Evolutionary conservation across 1,140 invertebrate species (phyloP).

Genomic region (Pissodes strobi): DNA sequence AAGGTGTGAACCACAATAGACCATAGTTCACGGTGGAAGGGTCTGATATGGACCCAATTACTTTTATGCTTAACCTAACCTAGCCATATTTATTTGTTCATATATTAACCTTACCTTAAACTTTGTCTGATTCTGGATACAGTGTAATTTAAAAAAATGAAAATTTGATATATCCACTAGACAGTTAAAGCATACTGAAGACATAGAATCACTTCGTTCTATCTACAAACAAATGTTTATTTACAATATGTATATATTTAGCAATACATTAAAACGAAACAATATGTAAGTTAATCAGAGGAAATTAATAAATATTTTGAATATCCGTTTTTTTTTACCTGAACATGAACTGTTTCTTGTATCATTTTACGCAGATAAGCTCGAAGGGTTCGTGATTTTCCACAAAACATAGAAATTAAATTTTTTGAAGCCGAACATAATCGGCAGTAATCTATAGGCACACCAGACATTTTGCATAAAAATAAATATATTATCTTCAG

Average conservation of each 20-base stretch:
- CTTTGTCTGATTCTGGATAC: neutral
- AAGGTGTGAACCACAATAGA: too few species aligned
- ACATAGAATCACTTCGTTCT: neutral
- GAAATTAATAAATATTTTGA: too few species aligned
- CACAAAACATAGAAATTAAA: constrained; percentile 17
- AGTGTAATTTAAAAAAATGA: neutral
- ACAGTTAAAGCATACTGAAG: constrained; percentile 1
- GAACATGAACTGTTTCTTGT: too few species aligned
- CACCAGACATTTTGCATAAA: neutral
- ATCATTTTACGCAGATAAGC: constrained; percentile 6
- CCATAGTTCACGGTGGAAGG: too few species aligned
- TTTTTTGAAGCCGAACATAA: neutral
- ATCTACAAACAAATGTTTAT: constrained; percentile 15
- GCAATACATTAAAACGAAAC: too few species aligned
- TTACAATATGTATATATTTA: too few species aligned
- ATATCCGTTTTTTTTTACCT: too few species aligned
- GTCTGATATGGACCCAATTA: too few species aligned
- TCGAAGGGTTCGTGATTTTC: neutral
- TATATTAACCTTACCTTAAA: constrained; percentile 1
- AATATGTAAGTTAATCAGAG: too few species aligned
- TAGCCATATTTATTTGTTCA: too few species aligned
- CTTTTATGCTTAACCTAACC: too few species aligned
- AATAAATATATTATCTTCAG: too few species aligned
- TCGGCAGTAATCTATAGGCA: constrained; percentile 1
- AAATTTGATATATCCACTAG: constrained; percentile 1